Evolutionary conservation across 2,888 invertebrate genomes (phyloP), one percentile per base, ranked within the genome.

Genomic region (Lissonota sp.): DNA sequence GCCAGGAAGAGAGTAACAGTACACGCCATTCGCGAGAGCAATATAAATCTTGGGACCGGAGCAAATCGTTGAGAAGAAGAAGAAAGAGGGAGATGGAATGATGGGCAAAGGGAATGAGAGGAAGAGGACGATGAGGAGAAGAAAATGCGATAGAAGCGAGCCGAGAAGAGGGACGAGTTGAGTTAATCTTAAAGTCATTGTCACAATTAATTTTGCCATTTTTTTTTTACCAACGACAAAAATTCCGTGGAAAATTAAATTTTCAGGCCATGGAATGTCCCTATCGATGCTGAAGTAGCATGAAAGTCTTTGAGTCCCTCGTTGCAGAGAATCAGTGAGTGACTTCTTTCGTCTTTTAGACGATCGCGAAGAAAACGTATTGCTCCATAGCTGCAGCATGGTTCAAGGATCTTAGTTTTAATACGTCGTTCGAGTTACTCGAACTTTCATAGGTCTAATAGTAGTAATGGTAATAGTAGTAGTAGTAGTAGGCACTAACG

Each of bases 1-100:
- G 84, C 26, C 85, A 82, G 85, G 85, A 86, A 84, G 86, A 87
- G 87, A 87, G 89, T 90, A 90, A 90, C 89, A 90, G 90, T 90
- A 89, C 86, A 83, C 83, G 84, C 87, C 85, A 86, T 88, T 86
- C 84, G 83, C 81, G 81, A 84, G 83, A 84, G 83, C 85, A 82
- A 83, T 82, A 85, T 85, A 85, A 85, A 85, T 85, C 85, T 85
- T 73, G 64, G 79, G 80, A 81, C 83, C 67, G 76, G 74, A 83
- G 84, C 82, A 83, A 84, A 85, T 84, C 80, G 82, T 80, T 82
- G 72, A 67, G 80, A 70, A 40, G 72, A 60, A 62, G 75, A 3
- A 64, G 57, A 53, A 63, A 49, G 39, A 60, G 44, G 26, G 64
- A 7, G 44, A 46, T 14, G 39, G 51, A 66, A 26, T n/a, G 44